These are phyloP conservation scores for Pelodytes ibericus DNA, from an alignment of 2,797 vertebrate species.

Conservation along the genomic window DNA sequence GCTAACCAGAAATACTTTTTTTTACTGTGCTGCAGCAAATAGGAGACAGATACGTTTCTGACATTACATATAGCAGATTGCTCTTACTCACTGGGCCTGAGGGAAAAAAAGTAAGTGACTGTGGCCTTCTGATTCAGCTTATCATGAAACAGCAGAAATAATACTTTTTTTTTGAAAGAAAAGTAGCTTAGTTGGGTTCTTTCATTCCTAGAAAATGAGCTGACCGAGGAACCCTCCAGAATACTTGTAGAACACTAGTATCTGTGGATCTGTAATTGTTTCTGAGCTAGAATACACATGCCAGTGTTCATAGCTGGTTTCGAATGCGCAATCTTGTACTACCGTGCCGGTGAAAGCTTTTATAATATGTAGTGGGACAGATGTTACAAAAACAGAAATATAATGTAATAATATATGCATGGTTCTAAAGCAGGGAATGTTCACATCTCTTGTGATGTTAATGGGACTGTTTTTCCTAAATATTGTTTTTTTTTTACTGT, in stretches of 20 bases:
- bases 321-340: no score
- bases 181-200: background rate
- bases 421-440: no score
- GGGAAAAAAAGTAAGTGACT: conserved; percentile 12
- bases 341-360: no score
- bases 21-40: conserved; percentile 40
- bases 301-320: no score
- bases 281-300: background rate
- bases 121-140: conserved; percentile 20
- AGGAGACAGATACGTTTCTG: conserved; percentile 37
- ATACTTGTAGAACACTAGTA: background rate
- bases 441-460: no score
- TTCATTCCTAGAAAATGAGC: background rate
- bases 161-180: conserved; percentile 5
- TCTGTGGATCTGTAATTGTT: background rate
- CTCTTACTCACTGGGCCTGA: conserved; percentile 33
- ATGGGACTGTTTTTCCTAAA: no score
- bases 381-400: no score
- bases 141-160: conserved; percentile 30
- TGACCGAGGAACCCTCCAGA: background rate
- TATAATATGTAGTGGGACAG: no score
- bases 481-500: no score
- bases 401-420: no score
- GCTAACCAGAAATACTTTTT: conserved; percentile 43
- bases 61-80: conserved; percentile 39